Base-by-base conservation (phyloP, 2,113 vertebrate genomes). In the Chlorocebus sabaeus region DNA sequence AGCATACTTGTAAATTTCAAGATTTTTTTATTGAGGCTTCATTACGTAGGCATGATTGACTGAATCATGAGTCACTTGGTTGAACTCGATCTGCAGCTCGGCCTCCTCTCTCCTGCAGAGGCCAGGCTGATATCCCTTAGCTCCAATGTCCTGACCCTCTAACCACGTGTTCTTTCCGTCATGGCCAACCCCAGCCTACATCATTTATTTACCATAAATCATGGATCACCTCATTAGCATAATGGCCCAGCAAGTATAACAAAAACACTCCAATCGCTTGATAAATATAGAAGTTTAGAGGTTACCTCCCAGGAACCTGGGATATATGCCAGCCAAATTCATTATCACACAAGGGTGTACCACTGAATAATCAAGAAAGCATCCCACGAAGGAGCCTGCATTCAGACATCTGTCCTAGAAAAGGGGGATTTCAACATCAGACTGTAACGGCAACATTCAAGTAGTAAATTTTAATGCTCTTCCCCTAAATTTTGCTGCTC, bases 21-120 rank as follows among this genome's bases (percentile, higher is more conserved):
- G 9, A 61, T 6, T n/a, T 23, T 30, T 84, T 78, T 64, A 7
- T n/a, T 13, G 32, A 30, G 16, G 14, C 3, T 23, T 81, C 45
- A 6, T 68, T 32, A 11, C 25, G 18, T 14, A 70, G 9, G 5
- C 6, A 3, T 4, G 3, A 84, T 2, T 48, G 3, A 67, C 8
- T 18, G 22, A 45, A 35, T 68, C 27, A 17, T 35, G 22, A 40
- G 7, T 50, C 43, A 27, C 10, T 3, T 61, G 35, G 2, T 16
- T 68, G 27, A 68, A 64, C 35, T 67, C 18, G 25, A 1, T 32
- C 25, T 57, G 61, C 61, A 32, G 12, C 8, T 5, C 9, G 3
- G 7, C 0, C 0, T 3, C 8, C 32, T 67, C 2, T 6, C 4
- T 22, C 59, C 22, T 12, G 10, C 40, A 64, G 18, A 22, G 30